Percentiles rank a stretch among this genome's conserved stretches.
Evolutionary conservation across 2,797 vertebrate genomes (phyloP).

Genomic region (Cyprinodon diabolis): DNA sequence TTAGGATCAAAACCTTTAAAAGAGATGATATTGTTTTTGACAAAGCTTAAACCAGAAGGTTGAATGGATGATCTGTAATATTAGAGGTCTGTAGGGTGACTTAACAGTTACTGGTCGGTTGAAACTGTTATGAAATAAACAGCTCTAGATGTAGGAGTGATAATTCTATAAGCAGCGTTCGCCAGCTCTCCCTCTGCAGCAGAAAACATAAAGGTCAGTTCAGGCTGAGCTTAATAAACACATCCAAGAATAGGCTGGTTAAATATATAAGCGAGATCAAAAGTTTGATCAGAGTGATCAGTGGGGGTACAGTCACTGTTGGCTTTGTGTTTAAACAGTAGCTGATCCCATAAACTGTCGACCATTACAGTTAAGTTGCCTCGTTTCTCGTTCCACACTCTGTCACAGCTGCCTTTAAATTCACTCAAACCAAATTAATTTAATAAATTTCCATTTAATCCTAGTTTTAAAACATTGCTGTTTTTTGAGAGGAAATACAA

Average conservation of each 20-base stretch:
- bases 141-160: constrained; percentile 55
- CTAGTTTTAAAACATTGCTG: not conserved
- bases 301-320: constrained; percentile 35
- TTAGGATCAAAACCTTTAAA: not conserved
- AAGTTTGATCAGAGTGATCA: constrained; percentile 34
- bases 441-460: too few relatives aligned
- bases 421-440: not conserved
- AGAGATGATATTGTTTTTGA: not conserved
- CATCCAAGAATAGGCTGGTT: constrained; percentile 78
- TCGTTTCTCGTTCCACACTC: constrained; percentile 6
- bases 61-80: constrained; percentile 10
- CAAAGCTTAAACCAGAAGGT: constrained; percentile 11
- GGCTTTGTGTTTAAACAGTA: constrained; percentile 48
- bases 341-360: constrained; percentile 39
- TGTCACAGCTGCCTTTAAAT: not conserved
- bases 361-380: constrained; percentile 12
- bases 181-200: constrained; percentile 31
- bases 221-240: constrained; percentile 69
- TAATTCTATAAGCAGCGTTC: constrained; percentile 66
- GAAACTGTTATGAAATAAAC: constrained; percentile 37
- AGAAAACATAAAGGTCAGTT: constrained; percentile 66
- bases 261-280: constrained; percentile 66
- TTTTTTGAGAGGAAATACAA: too few relatives aligned
- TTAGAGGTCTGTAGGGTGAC: constrained; percentile 12
- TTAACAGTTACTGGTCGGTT: constrained; percentile 46